Evolutionary conservation across 2,888 invertebrate genomes (phyloP), one percentile per base, ranked within the genome.

Genomic region (Cheilosia urbana): DNA sequence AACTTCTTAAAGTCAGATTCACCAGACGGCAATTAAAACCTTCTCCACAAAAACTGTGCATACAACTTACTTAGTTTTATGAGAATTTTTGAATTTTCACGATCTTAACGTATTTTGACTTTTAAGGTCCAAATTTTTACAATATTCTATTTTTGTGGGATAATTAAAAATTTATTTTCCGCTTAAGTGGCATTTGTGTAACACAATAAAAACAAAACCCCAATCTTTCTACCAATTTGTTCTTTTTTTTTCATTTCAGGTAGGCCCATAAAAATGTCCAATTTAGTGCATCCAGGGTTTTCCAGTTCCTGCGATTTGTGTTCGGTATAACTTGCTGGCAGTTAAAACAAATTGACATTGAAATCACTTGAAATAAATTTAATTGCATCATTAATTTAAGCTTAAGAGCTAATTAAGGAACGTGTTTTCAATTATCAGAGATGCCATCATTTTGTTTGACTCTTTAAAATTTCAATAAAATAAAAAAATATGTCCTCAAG

Each of bases 381-480:
- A 47, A 57, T 45, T 24, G 13, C 37, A 40, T 47, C 45, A 9
- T 47, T 45, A n/a, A 13, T 13, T 42, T 24, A 11, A 34, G 15
- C 40, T 40, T 71, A 6, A 19, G 15, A 55, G 45, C 62, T 69
- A 60, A 77, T 77, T 77, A 77, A 47, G 53, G 47, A 69, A 77
- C 62, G 62, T 77, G 69, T 77, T 77, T 34, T 66, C 66, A 51
- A 57, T 65, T 47, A 47, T 42, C 30, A 40, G 37, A 49, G 49
- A 40, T 60, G 71, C 24, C 19, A 58, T 58, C 37, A 37, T 34
- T 21, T 58, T n/a, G n/a, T 27, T 45, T 6, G 15, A 9, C 6
- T 6, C 37, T 47, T 37, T 40, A 2, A 7, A 17, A 24, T 40
- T 40, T 62, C 53, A 19, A 72, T 42, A 42, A 72, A 62, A 49